Evolutionary conservation across 2,888 invertebrate species (phyloP), one percentile per base, ranked within the genome.

Genomic region (Torymus texanus): DNA sequence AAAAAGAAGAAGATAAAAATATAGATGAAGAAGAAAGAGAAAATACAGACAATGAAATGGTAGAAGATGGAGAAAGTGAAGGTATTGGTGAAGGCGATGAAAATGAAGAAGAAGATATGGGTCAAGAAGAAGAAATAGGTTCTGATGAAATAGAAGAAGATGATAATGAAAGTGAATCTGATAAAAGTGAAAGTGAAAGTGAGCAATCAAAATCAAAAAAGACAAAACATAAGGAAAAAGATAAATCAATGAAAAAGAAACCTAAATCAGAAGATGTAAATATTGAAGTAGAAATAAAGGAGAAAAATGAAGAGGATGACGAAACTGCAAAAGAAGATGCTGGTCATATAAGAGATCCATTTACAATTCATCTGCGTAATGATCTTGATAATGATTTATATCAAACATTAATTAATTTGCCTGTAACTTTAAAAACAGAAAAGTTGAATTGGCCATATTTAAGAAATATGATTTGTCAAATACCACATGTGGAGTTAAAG

Each of bases 351-450:
- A 83, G 86, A 80, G 95, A 96, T 90, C 94, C 95, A 1, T 96
- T 96, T 88, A 91, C 91, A 0, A 92, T 92, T 85, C 96, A 96
- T 90, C 90, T 95, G 8, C 92, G 92, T 79, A 91, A 93, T 89
- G 95, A 96, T 83, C 90, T 96, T 77, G 91, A 92, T 80, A 92
- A 94, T 81, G 92, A 92, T 72, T 88, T 96, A 80, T 91, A 95
- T 41, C 92, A 94, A 71, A 91, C 92, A 2, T 88, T 95, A 0
- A 93, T 94, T 71, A 92, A 90, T 71, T 86, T 84, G 16, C 92
- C 93, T 5, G 91, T 91, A 5, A 86, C 87, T 51, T 84, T 88
- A 0, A 91, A 92, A 77, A 90, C 87, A 14, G 84, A 87, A 0
- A 90, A 88, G 18, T 88, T 92, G 83, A 88, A 87, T 14, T 96